Evolutionary conservation across 53 echinoderm and acorn worm genomes (phyloP).

Genomic region (Zoroaster sp.): DNA sequence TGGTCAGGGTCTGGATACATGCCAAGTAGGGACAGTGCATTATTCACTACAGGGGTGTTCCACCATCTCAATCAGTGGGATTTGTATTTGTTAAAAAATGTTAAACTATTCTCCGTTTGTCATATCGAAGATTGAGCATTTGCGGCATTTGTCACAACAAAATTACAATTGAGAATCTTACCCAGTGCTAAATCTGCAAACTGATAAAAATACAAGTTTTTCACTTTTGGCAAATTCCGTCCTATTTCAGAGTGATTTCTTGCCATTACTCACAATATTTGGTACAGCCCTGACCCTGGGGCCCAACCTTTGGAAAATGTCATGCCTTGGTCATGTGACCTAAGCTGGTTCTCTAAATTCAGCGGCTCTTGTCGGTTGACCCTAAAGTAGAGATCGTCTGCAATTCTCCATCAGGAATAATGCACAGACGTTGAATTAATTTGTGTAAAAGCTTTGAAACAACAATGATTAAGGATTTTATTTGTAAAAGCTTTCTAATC

Average conservation of each 20-base stretch:
- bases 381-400: not conserved
- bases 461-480: not conserved
- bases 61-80: not conserved
- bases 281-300: constrained; percentile 22
- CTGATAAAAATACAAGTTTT: no score
- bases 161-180: no score
- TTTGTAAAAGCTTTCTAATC: no score
- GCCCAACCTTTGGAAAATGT: constrained; percentile 51
- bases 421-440: not conserved
- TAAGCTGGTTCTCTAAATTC: constrained; percentile 26
- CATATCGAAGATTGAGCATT: not conserved
- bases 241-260: not conserved
- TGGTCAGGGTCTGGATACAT: constrained; percentile 48
- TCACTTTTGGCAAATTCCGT: no score
- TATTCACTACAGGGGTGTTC: constrained; percentile 11
- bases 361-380: not conserved
- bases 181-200: no score
- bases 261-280: not conserved
- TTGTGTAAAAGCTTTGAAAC: not conserved
- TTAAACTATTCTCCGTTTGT: not conserved
- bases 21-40: constrained; percentile 52
- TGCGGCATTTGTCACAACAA: no score
- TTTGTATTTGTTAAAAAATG: not conserved
- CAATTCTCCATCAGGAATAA: not conserved
- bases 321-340: constrained; percentile 22